Evolutionary conservation across 2,113 vertebrate species (phyloP).

Genomic region (Lepidothrix coronata): DNA sequence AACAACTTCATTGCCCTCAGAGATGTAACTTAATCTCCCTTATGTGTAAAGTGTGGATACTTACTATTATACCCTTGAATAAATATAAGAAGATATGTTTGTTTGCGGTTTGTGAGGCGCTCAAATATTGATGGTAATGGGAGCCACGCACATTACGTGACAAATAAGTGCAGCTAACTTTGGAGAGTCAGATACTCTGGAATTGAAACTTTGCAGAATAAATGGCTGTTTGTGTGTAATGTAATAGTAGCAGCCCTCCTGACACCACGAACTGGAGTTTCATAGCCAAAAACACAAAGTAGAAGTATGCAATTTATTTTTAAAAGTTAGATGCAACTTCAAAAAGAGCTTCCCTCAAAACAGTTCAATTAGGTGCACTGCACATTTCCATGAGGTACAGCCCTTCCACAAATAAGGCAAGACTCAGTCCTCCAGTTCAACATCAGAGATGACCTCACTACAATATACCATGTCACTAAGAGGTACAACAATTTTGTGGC

Average conservation of each 20-base stretch:
- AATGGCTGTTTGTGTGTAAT: neutral
- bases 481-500: neutral
- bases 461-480: neutral
- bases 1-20: neutral
- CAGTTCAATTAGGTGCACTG: neutral
- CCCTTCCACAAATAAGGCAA: neutral
- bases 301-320: neutral
- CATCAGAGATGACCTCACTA: neutral
- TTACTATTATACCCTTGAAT: neutral
- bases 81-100: neutral
- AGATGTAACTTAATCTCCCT: neutral
- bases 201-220: neutral
- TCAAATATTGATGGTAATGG: constrained; percentile 9
- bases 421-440: neutral
- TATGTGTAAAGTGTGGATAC: neutral
- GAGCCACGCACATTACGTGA: neutral
- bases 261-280: neutral
- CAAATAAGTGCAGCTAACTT: neutral
- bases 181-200: neutral
- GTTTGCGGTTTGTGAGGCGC: neutral
- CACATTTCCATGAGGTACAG: neutral
- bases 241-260: neutral
- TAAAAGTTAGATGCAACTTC: neutral
- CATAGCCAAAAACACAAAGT: neutral
- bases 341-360: neutral